Conservation (phyloP, 53 echinoderm and acorn worm species). For the Zoroaster sp. region DNA sequence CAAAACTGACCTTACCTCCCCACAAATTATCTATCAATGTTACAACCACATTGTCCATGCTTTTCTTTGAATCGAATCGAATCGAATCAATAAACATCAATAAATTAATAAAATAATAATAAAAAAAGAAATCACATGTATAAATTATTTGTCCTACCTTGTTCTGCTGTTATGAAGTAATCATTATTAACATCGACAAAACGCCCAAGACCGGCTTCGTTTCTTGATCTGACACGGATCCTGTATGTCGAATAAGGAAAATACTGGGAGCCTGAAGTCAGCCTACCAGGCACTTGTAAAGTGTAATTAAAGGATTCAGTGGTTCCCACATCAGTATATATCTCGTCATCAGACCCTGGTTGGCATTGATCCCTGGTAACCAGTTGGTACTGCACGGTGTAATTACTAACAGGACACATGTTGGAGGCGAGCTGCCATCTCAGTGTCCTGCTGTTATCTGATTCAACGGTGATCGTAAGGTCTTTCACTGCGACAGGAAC, state of each 20-base stretch:
- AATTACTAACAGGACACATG: conserved; percentile 5
- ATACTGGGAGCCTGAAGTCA: neutral
- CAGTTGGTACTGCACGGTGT: neutral
- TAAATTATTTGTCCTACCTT: too few species aligned
- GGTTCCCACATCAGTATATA: neutral
- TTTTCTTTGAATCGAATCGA: too few species aligned
- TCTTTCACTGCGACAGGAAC: neutral
- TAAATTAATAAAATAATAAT: too few species aligned
- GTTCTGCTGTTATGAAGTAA: too few species aligned
- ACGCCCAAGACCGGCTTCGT: too few species aligned
- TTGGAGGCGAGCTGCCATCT: neutral
- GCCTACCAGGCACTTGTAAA: neutral
- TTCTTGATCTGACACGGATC: too few species aligned
- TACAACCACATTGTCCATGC: too few species aligned
- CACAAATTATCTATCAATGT: too few species aligned
- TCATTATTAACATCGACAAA: too few species aligned
- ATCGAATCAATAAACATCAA: too few species aligned
- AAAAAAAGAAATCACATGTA: too few species aligned
- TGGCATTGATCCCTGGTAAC: neutral
- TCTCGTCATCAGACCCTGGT: neutral
- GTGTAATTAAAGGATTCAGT: neutral
- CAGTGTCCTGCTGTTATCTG: neutral
- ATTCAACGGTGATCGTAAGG: neutral
- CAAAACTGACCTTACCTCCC: too few species aligned
- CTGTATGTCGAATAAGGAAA: neutral